Percentiles rank a stretch among this genome's conserved stretches.
These are phyloP conservation scores for Oppia nitens DNA, from an alignment of 1,140 invertebrate species.

Conservation along the genomic window DNA sequence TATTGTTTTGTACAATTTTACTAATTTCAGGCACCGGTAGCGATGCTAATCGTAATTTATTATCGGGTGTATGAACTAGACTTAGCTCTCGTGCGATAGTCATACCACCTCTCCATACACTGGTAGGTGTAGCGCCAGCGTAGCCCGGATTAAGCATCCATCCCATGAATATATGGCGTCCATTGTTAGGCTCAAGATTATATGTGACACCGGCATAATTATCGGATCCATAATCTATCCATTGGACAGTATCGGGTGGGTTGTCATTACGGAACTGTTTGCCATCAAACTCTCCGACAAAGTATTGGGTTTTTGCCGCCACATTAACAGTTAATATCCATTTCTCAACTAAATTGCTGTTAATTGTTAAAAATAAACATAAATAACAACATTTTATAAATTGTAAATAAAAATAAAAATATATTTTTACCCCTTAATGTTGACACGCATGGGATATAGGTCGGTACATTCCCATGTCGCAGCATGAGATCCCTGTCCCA, in stretches of 20 bases:
- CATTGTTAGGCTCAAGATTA: neutral
- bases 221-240: constrained; percentile 12
- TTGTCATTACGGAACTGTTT: neutral
- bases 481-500: neutral
- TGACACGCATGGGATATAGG: neutral
- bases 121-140: neutral
- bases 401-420: too few species aligned
- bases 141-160: constrained; percentile 13
- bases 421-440: neutral
- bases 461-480: constrained; percentile 14
- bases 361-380: too few species aligned
- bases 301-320: constrained; percentile 11
- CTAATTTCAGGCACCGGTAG: neutral
- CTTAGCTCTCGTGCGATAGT: constrained; percentile 1
- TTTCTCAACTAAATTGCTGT: neutral
- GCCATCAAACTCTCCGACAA: constrained; percentile 12
- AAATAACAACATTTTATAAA: too few species aligned
- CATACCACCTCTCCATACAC: constrained; percentile 10
- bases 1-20: too few species aligned
- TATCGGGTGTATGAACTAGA: neutral
- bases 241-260: constrained; percentile 1
- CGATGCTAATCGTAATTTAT: neutral
- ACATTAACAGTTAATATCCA: neutral
- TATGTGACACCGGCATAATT: constrained; percentile 10
- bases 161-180: neutral